Conservation (phyloP, 2,797 vertebrate genomes). For the Gymnoscopelus braueri region DNA sequence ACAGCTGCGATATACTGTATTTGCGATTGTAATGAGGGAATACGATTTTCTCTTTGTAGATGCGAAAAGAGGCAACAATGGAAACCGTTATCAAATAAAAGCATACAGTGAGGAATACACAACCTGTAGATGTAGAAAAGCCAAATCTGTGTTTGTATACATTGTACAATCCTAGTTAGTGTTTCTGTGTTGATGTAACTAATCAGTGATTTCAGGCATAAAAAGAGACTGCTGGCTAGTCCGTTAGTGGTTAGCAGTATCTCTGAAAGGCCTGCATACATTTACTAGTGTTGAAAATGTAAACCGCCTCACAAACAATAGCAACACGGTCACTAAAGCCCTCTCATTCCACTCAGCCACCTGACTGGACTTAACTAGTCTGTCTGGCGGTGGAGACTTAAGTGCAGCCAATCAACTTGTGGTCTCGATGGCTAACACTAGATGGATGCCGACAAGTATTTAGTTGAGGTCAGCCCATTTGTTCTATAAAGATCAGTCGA, state of each 20-base stretch:
- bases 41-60: not conserved
- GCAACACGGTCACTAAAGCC: slow-evolving; percentile 41
- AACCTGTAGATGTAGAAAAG: too few relatives aligned
- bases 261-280: too few relatives aligned
- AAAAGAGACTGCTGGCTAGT: too few relatives aligned
- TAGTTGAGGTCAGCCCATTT: not conserved
- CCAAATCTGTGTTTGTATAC: too few relatives aligned
- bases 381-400: slow-evolving; percentile 30
- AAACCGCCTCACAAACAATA: slow-evolving; percentile 36
- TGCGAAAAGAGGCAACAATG: not conserved
- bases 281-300: not conserved
- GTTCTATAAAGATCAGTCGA: not conserved
- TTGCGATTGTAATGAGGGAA: not conserved
- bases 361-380: slow-evolving; percentile 48
- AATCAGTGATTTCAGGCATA: too few relatives aligned
- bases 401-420: slow-evolving; percentile 30
- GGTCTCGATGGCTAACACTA: slow-evolving; percentile 7
- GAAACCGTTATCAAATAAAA: not conserved
- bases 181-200: too few relatives aligned
- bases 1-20: too few relatives aligned
- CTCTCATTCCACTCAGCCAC: slow-evolving; percentile 43
- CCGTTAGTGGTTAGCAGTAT: too few relatives aligned
- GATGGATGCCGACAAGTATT: not conserved
- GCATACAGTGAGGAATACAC: too few relatives aligned
- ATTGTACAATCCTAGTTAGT: too few relatives aligned